Percentiles rank a stretch among this genome's conserved stretches.
Evolutionary conservation across 2,797 vertebrate genomes (phyloP).

Genomic region (Avahi laniger): DNA sequence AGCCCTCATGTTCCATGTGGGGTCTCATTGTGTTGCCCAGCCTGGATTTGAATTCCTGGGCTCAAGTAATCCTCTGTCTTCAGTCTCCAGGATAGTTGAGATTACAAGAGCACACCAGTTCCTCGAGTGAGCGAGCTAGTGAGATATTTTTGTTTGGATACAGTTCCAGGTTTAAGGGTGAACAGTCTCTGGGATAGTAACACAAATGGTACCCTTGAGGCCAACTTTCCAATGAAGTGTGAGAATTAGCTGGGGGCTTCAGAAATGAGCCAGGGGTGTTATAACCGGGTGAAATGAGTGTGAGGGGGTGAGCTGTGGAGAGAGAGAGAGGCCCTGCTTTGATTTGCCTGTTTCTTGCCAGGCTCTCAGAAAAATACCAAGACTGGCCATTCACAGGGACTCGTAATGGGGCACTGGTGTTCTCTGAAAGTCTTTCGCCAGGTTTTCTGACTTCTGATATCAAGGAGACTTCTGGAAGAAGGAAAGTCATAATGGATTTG

Average conservation of each 20-base stretch:
- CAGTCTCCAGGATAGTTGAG: background rate
- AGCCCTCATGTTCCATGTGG: background rate
- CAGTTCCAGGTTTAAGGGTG: background rate
- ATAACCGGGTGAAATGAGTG: background rate
- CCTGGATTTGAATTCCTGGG: background rate
- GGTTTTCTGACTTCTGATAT: slow-evolving; percentile 11
- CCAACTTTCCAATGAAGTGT: background rate
- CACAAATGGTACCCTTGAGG: background rate
- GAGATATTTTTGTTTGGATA: background rate
- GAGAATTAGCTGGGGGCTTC: background rate
- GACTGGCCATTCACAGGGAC: background rate
- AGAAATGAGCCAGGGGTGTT: background rate
- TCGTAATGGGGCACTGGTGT: background rate
- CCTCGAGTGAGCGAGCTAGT: background rate
- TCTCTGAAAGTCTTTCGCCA: background rate
- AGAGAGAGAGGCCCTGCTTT: background rate
- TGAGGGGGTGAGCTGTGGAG: background rate
- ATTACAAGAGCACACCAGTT: background rate
- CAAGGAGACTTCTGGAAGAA: slow-evolving; percentile 6
- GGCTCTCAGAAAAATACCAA: background rate
- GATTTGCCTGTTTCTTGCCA: background rate
- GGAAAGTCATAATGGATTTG: background rate
- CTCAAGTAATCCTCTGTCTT: background rate
- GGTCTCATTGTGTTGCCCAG: background rate
- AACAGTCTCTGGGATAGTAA: background rate